Evolutionary conservation across 2,113 vertebrate species (phyloP).

Genomic region (Hydropotes inermis): DNA sequence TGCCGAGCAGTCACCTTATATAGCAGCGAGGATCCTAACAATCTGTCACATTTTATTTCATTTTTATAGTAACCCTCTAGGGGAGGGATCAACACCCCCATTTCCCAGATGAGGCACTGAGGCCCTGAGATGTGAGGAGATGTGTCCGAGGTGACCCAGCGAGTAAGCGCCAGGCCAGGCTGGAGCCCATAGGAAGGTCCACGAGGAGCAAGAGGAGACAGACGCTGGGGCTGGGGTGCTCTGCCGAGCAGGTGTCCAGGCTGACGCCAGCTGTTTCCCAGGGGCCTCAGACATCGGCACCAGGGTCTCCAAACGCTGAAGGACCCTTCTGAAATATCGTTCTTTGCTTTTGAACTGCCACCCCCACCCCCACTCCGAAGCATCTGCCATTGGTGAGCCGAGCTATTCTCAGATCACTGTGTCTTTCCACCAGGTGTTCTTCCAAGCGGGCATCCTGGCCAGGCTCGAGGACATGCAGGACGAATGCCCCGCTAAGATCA

Average conservation of each 20-base stretch:
- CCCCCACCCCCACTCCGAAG: not conserved
- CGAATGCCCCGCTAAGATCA: conserved; percentile 77
- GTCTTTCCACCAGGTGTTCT: conserved; percentile 76
- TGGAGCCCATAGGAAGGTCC: not conserved
- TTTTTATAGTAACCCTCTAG: not conserved
- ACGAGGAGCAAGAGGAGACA: rapidly evolving
- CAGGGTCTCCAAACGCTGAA: not conserved
- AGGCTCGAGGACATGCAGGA: conserved; percentile 81
- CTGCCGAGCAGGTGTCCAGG: not conserved
- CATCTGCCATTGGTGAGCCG: not conserved
- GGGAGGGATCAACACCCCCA: not conserved
- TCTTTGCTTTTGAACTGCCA: not conserved
- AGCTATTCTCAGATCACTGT: not conserved
- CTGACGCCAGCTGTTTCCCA: not conserved
- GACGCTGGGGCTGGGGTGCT: rapidly evolving
- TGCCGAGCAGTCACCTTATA: not conserved
- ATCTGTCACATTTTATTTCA: not conserved
- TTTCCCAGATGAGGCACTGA: not conserved
- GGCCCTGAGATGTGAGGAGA: not conserved
- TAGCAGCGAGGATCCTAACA: not conserved
- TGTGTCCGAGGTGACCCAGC: not conserved
- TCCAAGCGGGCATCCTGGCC: conserved; percentile 79
- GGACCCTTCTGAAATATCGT: not conserved
- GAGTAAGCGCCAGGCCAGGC: not conserved
- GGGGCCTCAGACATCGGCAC: not conserved